Evolutionary conservation across 1,140 invertebrate genomes (phyloP), one percentile per base, ranked within the genome.

Genomic region (Samia ricini): DNA sequence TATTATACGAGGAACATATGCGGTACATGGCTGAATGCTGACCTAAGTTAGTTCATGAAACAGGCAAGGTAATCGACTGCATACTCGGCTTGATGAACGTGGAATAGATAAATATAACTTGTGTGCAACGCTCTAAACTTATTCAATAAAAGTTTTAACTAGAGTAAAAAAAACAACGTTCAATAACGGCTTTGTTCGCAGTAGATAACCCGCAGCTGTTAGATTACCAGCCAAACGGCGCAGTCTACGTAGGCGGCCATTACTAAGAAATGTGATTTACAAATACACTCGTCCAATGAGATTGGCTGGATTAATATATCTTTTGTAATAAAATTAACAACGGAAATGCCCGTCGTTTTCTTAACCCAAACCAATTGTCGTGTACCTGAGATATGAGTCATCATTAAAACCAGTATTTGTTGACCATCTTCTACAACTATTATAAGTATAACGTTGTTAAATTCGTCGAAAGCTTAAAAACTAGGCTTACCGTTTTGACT

Each of bases 251-350:
- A 42, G 33, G 33, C 33, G 33, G 33, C n/a, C 33, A 4, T 10
- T 42, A 42, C 33, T 12, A 4, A 42, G 33, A 42, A 42, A 42
- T 42, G 12, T 15, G 33, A 42, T 42, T 12, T 15, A 42, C 33
- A 42, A 42, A 42, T 42, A 42, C 12, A 42, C 33, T 15, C 33
- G 33, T 42, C 33, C 33, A 42, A 42, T 42, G 33, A 42, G 10
- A 42, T 42, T 42, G 33, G 33, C 12, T 42, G 33, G 33, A 42
- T 42, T 42, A 42, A 42, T 42, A 42, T 42, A n/a, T n/a, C n/a
- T 12, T 55, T 23, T 23, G 52, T 23, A 55, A 22, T 55, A 21
- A 55, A 55, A 55, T 55, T 52, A 52, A 20, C 19, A 52, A 52
- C 50, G 50, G 50, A 52, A 52, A 52, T 52, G 20, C 50, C 20